phyloP scores from a whole-genome alignment of 2,888 invertebrate species.

The Agriopis aurantiaria region DNA sequence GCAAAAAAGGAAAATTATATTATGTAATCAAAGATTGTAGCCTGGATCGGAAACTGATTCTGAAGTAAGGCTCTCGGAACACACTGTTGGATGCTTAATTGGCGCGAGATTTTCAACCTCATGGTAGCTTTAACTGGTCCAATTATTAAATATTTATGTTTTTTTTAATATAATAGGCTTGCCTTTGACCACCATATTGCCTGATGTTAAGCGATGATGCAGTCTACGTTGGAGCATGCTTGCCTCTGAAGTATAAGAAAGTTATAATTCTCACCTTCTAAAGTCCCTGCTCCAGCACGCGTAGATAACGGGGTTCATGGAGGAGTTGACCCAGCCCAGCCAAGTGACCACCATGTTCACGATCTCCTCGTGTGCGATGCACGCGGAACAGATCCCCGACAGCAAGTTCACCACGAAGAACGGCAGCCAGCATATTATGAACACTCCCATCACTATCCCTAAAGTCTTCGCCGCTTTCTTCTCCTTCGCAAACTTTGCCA shows the following conservation, averaged over 20 bases:
- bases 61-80: neutral
- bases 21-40: too few relatives aligned
- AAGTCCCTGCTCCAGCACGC: constrained; percentile 99
- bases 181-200: too few relatives aligned
- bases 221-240: too few relatives aligned
- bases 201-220: too few relatives aligned
- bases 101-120: too few relatives aligned
- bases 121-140: too few relatives aligned
- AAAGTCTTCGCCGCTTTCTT: constrained; percentile 99
- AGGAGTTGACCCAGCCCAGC: constrained; percentile 98
- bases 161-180: too few relatives aligned
- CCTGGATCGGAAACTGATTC: too few relatives aligned
- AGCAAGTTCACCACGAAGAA: constrained; percentile 98
- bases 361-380: constrained; percentile 95
- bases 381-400: constrained; percentile 95
- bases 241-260: too few relatives aligned
- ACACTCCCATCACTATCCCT: constrained; percentile 98
- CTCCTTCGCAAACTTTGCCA: constrained; percentile 98
- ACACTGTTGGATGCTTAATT: neutral
- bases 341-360: constrained; percentile 96
- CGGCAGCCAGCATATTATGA: constrained; percentile 98
- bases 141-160: too few relatives aligned
- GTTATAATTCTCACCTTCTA: constrained; percentile 88
- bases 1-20: too few relatives aligned
- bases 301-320: constrained; percentile 99